These are phyloP conservation scores for Sterrhoptilus dennistouni DNA, from an alignment of 2,113 vertebrate genomes.

Conservation along the genomic window DNA sequence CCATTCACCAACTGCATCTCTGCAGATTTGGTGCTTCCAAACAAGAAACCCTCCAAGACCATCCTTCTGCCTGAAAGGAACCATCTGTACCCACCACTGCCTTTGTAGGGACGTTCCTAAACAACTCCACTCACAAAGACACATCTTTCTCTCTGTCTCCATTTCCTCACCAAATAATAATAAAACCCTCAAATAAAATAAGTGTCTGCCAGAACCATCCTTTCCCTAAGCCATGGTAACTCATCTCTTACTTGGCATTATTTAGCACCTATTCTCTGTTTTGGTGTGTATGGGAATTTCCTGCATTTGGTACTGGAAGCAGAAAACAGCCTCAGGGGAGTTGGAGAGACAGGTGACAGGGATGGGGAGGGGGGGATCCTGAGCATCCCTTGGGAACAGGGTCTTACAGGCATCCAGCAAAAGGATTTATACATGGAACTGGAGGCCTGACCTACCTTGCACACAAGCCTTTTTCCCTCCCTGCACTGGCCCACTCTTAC, in stretches of 20 bases:
- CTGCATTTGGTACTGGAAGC: not conserved
- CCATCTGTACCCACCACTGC: not conserved
- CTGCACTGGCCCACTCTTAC: not conserved
- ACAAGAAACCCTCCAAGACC: not conserved
- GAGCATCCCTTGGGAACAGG: not conserved
- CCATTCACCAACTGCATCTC: not conserved
- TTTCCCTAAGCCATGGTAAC: not conserved
- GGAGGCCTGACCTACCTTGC: not conserved
- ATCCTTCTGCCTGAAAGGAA: not conserved
- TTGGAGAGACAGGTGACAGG: fast-evolving
- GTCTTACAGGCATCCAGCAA: not conserved
- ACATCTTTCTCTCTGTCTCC: not conserved
- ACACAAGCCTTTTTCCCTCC: not conserved
- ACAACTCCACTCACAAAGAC: not conserved
- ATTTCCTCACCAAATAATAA: not conserved
- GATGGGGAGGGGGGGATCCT: not conserved
- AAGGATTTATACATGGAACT: not conserved
- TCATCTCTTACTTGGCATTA: not conserved
- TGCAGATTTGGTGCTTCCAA: not conserved
- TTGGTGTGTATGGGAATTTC: not conserved
- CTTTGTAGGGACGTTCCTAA: not conserved
- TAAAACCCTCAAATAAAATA: not conserved
- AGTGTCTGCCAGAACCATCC: not conserved
- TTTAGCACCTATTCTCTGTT: not conserved
- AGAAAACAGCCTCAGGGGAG: not conserved